phyloP scores from a whole-genome alignment of 2,797 vertebrate genomes.

The Austrolebias charrua region DNA sequence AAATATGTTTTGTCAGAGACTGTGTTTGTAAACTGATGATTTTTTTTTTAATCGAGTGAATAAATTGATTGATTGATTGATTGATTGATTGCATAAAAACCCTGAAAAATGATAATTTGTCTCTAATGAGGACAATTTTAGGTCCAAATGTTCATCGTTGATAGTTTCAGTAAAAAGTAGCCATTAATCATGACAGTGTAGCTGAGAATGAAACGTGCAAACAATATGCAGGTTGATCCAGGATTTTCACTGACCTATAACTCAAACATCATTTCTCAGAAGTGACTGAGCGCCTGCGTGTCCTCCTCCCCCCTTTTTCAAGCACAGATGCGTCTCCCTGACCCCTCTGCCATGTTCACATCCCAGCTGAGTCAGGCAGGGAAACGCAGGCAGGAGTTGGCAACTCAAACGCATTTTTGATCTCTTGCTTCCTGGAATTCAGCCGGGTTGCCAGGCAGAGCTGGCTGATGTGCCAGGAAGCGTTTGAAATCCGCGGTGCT shows the following conservation, averaged over 20 bases:
- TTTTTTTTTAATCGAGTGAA: too few relatives aligned
- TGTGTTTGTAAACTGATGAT: too few relatives aligned
- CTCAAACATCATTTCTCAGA: constrained; percentile 11
- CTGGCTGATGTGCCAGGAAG: constrained; percentile 38
- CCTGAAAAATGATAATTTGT: neutral
- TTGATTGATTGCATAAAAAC: too few relatives aligned
- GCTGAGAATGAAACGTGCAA: constrained; percentile 25
- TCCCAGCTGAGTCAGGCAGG: constrained; percentile 9
- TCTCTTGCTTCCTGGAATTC: constrained; percentile 38
- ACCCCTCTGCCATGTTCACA: neutral
- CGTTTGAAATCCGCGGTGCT: constrained; percentile 12
- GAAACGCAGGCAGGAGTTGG: constrained; percentile 5
- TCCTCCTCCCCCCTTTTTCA: neutral
- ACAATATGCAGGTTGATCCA: constrained; percentile 3
- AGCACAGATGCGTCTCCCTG: neutral
- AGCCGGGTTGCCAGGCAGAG: constrained; percentile 42
- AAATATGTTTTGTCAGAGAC: too few relatives aligned
- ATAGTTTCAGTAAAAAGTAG: constrained; percentile 12
- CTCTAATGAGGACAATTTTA: constrained; percentile 1
- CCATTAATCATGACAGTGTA: constrained; percentile 38
- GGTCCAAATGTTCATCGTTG: constrained; percentile 4
- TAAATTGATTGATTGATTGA: too few relatives aligned
- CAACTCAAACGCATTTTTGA: constrained; percentile 23
- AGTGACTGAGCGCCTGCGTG: neutral
- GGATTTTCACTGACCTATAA: constrained; percentile 3